Evolutionary conservation across 2,888 invertebrate genomes (phyloP).

Genomic region (Caenorhabditis sp.): DNA sequence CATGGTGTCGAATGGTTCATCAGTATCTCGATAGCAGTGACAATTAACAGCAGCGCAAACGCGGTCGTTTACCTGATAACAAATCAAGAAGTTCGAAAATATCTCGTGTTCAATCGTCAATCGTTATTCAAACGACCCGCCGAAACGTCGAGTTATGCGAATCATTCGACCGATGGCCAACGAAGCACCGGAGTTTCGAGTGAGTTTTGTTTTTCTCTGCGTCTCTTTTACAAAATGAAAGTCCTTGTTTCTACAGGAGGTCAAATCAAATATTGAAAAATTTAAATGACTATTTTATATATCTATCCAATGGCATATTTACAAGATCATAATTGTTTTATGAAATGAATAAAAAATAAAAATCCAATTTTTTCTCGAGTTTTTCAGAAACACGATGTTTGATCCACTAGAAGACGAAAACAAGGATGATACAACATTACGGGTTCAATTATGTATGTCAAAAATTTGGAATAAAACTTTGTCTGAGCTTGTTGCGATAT

Average conservation of each 20-base stretch:
- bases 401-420: neutral
- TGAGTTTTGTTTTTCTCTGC: neutral
- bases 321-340: too few relatives aligned
- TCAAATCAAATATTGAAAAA: too few relatives aligned
- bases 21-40: slow-evolving; percentile 33
- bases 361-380: too few relatives aligned
- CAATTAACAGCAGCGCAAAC: slow-evolving; percentile 50
- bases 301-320: too few relatives aligned
- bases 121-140: neutral
- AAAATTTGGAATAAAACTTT: neutral
- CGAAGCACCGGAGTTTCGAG: neutral
- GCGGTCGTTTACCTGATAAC: slow-evolving; percentile 43
- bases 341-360: too few relatives aligned
- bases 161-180: neutral
- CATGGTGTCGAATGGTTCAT: slow-evolving; percentile 39
- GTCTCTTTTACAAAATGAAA: too few relatives aligned
- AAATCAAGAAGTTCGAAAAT: slow-evolving; percentile 38
- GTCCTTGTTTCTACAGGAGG: too few relatives aligned
- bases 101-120: neutral
- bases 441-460: neutral
- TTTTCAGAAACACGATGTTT: neutral
- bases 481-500: too few relatives aligned
- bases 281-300: too few relatives aligned
- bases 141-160: neutral
- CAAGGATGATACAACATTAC: neutral